Percentiles rank a stretch among this genome's conserved stretches.
Evolutionary conservation across 23 tunicate species (phyloP).

Genomic region (Styela clava): DNA sequence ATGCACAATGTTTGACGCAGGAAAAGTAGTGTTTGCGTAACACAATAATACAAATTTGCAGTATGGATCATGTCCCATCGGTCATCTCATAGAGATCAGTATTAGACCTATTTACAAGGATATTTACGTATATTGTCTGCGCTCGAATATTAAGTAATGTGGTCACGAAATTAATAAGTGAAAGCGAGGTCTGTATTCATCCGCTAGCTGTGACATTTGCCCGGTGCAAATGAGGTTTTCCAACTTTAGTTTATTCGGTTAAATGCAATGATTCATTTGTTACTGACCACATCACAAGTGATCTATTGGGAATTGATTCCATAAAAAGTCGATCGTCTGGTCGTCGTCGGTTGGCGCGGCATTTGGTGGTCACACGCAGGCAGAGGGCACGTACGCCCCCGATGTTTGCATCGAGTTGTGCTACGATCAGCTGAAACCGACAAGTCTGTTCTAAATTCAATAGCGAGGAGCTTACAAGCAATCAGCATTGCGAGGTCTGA

Average conservation of each 20-base stretch:
- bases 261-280: neutral
- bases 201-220: neutral
- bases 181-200: neutral
- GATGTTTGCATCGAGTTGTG: too few species aligned
- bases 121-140: too few species aligned
- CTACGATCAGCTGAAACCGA: too few species aligned
- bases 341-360: neutral
- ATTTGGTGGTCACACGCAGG: neutral
- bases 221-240: neutral
- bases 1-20: neutral
- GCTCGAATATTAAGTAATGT: too few species aligned
- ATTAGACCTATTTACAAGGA: too few species aligned
- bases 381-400: neutral
- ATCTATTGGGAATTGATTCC: neutral
- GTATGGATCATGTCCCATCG: neutral
- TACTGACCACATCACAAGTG: neutral
- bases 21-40: neutral
- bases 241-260: neutral
- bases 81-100: too few species aligned
- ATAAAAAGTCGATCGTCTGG: neutral
- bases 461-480: too few species aligned
- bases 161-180: too few species aligned
- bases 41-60: neutral
- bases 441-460: too few species aligned
- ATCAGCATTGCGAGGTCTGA: too few species aligned